Percentiles rank a stretch among this genome's conserved stretches.
Evolutionary conservation across 2,113 vertebrate species (phyloP).

Genomic region (Psephotus haematonotus): DNA sequence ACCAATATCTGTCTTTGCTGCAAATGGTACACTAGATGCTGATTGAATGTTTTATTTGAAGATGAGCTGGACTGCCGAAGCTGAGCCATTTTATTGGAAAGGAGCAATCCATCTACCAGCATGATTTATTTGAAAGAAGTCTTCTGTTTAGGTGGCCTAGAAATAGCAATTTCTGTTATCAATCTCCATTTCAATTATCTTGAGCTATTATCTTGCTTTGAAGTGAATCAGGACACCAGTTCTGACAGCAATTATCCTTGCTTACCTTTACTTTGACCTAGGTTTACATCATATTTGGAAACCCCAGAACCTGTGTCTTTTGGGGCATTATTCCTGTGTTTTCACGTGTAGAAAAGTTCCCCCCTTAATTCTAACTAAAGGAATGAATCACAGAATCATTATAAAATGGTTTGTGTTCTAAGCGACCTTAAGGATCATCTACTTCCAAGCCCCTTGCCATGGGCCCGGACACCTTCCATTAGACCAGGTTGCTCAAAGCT

Average conservation of each 20-base stretch:
- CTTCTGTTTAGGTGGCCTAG: background rate
- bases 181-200: background rate
- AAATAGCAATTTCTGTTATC: background rate
- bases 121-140: background rate
- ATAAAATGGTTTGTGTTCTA: background rate
- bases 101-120: background rate
- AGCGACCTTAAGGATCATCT: background rate
- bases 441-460: background rate
- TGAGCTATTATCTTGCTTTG: background rate
- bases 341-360: background rate
- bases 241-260: background rate
- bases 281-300: background rate
- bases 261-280: background rate
- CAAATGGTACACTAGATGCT: background rate
- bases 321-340: background rate
- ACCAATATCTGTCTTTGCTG: background rate
- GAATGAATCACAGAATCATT: background rate
- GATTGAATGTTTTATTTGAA: background rate
- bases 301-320: background rate
- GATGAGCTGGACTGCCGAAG: background rate
- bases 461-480: background rate
- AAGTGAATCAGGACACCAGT: background rate
- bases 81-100: background rate
- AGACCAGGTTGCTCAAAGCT: background rate
- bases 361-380: background rate